A percentile compares a stretch with the other conserved stretches of the same genome.
Conservation (phyloP, 2,113 vertebrate species). For the Oryzias javanicus region DNA sequence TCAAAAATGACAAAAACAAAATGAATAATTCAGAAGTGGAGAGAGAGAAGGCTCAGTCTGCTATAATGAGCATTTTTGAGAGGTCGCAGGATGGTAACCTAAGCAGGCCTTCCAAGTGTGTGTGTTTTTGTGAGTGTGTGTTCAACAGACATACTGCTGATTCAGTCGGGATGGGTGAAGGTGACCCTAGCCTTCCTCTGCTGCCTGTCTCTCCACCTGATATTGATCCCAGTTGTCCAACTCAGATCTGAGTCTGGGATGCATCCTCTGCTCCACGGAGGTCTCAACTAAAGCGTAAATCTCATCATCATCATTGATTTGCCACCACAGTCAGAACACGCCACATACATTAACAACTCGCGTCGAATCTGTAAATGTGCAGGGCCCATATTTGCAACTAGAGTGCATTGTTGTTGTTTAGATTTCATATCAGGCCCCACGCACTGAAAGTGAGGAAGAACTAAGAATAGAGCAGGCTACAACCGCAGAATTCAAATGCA, state of each 20-base stretch:
- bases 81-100: conserved; percentile 73
- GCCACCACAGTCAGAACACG: conserved; percentile 32
- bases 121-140: conserved; percentile 29
- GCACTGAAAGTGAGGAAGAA: conserved; percentile 42
- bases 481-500: conserved; percentile 68
- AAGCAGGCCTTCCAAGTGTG: conserved; percentile 55
- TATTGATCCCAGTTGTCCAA: conserved; percentile 74
- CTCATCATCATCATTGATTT: conserved; percentile 61
- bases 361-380: conserved; percentile 20
- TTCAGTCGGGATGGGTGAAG: conserved; percentile 78
- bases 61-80: conserved; percentile 65
- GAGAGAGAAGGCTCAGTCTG: conserved; percentile 26
- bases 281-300: conserved; percentile 68
- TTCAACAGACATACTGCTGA: conserved; percentile 74
- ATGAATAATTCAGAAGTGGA: conserved; percentile 58
- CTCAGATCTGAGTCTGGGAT: conserved; percentile 72
- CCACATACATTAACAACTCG: conserved; percentile 33
- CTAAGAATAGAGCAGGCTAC: conserved; percentile 66
- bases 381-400: neutral
- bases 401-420: conserved; percentile 24
- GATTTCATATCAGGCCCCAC: conserved; percentile 46
- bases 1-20: conserved; percentile 45
- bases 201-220: conserved; percentile 71
- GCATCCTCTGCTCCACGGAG: conserved; percentile 66
- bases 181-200: conserved; percentile 73